Base-by-base conservation (phyloP, 2,888 invertebrate species). In the Oxycera nigricornis region DNA sequence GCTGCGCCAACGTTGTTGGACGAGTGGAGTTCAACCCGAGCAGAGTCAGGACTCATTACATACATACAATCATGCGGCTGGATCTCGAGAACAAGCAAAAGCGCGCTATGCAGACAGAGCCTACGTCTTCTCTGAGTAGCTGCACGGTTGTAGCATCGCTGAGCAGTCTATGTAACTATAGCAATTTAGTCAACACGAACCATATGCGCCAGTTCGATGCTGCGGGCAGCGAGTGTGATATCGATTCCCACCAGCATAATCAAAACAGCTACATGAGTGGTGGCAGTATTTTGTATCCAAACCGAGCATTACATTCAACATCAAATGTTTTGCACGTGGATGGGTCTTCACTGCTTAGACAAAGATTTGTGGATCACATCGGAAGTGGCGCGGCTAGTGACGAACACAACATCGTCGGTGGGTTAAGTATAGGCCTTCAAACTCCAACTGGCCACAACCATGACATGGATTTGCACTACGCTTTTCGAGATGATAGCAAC, bases 11-110 rank as follows among this genome's bases (percentile, higher is more conserved):
- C 84, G 91, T 92, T 0, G 90, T 92, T 59, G 98, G 98, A 2
- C 90, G 98, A 77, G 94, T 98, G 78, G 98, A 98, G 85, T 98
- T 98, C 83, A 97, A 97, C 84, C 97, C 97, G 0, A 91, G 95
- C 41, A 90, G 98, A 78, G 98, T 98, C 4, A 90, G 97, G 77
- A 97, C 97, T 17, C 98, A 98, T 86, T 98, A 97, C 82, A 96
- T 98, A 80, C 97, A 97, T 82, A 98, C 98, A 0, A 88, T 98
- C 72, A 97, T 97, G 97, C 90, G 97, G 77, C 84, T 97, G 78
- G 94, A 95, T 78, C 86, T 96, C 80, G 96, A 96, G 85, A 95
- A 93, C 86, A 94, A 94, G 84, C 91, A 92, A 79, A 91, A 92
- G 79, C 81, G 77, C 80, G 82, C 52, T 52, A 77, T 73, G 68